Evolutionary conservation across 2,888 invertebrate species (phyloP).

Genomic region (Nasonia oneida): DNA sequence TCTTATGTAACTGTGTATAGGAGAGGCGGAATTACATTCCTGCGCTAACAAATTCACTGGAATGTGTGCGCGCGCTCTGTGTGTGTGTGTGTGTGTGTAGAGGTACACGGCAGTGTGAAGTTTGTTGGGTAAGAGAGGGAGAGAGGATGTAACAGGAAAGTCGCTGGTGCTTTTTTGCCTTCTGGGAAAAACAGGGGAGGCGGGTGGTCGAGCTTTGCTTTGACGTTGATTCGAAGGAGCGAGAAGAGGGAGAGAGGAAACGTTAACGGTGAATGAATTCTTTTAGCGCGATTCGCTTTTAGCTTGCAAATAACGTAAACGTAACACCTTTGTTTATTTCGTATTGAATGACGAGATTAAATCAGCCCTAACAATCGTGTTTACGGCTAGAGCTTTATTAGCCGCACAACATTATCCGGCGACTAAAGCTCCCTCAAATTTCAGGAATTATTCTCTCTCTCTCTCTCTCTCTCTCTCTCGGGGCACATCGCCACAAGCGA

Average conservation of each 20-base stretch:
- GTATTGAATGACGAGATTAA: no score
- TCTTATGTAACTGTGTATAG: not conserved
- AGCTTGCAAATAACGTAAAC: no score
- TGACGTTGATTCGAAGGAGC: not conserved
- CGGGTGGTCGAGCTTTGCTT: not conserved
- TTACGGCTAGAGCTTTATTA: not conserved
- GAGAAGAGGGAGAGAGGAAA: not conserved
- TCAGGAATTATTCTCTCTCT: not conserved
- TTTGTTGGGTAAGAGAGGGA: not conserved
- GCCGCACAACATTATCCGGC: not conserved
- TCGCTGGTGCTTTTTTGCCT: not conserved
- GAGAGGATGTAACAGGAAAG: no score
- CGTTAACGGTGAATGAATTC: no score
- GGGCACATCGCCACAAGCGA: no score
- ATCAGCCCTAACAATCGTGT: not conserved
- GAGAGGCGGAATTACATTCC: constrained; percentile 38
- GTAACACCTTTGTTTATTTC: no score
- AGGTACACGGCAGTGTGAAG: not conserved
- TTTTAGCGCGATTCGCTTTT: no score
- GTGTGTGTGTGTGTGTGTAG: not conserved
- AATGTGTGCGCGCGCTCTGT: not conserved
- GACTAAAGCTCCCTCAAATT: constrained; percentile 4
- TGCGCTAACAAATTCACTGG: constrained; percentile 40
- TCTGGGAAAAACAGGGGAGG: not conserved
- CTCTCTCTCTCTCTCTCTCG: no score